These are phyloP conservation scores for Andrena chrysosceles DNA, from an alignment of 2,888 invertebrate genomes.

Conservation along the genomic window DNA sequence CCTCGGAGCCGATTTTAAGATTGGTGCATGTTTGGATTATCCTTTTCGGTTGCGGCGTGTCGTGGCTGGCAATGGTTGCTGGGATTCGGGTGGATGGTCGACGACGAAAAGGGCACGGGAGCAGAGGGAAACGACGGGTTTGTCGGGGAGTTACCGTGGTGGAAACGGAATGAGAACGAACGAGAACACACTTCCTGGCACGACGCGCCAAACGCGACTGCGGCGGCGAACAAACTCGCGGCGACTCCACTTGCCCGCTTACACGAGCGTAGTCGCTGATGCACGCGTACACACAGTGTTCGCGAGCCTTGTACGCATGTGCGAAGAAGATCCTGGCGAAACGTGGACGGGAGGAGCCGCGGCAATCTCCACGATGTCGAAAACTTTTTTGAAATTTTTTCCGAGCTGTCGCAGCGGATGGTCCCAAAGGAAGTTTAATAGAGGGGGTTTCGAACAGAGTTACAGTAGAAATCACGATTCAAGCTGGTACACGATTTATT, in stretches of 20 bases:
- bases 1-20: conserved; percentile 13
- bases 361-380: no score
- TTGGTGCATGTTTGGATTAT: conserved; percentile 33
- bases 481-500: neutral
- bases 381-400: neutral
- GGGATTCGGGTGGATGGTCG: neutral
- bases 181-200: conserved; percentile 72
- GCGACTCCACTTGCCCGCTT: conserved; percentile 48
- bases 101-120: neutral
- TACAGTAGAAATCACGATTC: no score
- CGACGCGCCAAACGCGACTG: conserved; percentile 82
- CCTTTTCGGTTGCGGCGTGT: neutral
- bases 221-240: conserved; percentile 48
- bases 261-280: conserved; percentile 31
- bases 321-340: conserved; percentile 21
- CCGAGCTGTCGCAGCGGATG: no score
- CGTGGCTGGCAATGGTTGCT: neutral
- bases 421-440: neutral
- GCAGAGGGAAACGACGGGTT: neutral
- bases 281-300: conserved; percentile 40
- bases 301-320: conserved; percentile 44
- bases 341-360: neutral
- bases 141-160: neutral
- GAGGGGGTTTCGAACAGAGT: neutral
- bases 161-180: conserved; percentile 38